Evolutionary conservation across 2,888 invertebrate genomes (phyloP), one percentile per base, ranked within the genome.

Genomic region (Andricus curvator): DNA sequence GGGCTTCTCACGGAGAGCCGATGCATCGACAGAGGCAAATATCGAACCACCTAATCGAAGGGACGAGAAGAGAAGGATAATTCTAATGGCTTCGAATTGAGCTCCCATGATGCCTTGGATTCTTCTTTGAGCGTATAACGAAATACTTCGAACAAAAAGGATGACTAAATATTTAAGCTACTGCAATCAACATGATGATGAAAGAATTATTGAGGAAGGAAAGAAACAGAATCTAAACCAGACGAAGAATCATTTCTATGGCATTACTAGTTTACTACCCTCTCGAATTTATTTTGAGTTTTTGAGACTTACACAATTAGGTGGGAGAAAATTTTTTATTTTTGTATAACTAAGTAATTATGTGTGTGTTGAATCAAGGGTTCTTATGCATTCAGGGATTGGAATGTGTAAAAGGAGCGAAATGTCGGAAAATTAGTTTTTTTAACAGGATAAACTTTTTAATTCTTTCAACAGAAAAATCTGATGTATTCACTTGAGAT

Each of bases 1-100:
- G 79, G 56, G 77, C 70, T 78, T 64, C 56, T 56, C 74, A 51
- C 56, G n/a, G 48, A 70, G 74, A 74, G 11, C 15, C 33, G 5
- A 33, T 74, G 29, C 51, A 74, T 51, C 13, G 29, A 56, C 56
- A 74, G 74, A 74, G 11, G n/a, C 56, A 56, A 74, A 74, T 56
- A 67, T 67, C 66, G n/a, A 67, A 37, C n/a, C 41, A 22, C 37
- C 37, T 67, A 67, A 67, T 67, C 17, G 66, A 67, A 41, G 33
- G 66, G 41, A 41, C 20, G n/a, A 11, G 22, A 41, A 62, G 66
- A 33, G 6, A 33, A 20, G n/a, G 37, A 67, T 41, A 9, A 41
- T 67, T 41, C 41, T 41, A 67, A 67, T 37, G 37, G n/a, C 9
- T 13, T 41, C 37, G 66, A 22, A 20, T 67, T 11, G 9, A 41